Evolutionary conservation across 2,113 vertebrate species (phyloP).

Genomic region (Stomatorhinus ivindoensis): DNA sequence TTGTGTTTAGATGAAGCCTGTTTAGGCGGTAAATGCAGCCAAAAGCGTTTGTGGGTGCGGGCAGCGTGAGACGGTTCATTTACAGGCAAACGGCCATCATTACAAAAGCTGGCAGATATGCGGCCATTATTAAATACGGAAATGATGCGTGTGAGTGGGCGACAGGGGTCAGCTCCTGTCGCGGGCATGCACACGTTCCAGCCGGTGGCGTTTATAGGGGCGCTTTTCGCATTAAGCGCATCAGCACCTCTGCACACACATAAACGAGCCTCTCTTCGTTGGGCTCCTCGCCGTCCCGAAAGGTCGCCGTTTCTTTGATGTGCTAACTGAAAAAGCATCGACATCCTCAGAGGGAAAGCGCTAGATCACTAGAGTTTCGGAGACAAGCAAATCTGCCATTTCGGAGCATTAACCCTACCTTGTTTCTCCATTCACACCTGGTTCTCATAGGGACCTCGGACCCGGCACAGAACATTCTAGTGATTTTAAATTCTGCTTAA

Average conservation of each 20-base stretch:
- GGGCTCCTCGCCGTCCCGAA: not conserved
- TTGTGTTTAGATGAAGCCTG: not conserved
- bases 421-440: not conserved
- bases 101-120: not conserved
- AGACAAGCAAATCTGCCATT: not conserved
- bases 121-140: not conserved
- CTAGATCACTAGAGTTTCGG: not conserved
- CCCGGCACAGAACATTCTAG: not conserved
- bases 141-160: not conserved
- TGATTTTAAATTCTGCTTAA: not conserved
- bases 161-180: constrained; percentile 36
- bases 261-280: constrained; percentile 1
- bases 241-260: constrained; percentile 9
- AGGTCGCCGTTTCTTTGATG: constrained; percentile 32
- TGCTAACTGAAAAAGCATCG: not conserved
- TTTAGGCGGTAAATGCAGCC: not conserved
- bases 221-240: constrained; percentile 38
- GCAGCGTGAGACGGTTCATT: not conserved
- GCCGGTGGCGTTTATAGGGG: constrained; percentile 39
- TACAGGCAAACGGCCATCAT: not conserved
- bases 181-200: constrained; percentile 38
- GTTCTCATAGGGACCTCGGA: not conserved
- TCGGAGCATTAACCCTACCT: not conserved
- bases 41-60: not conserved
- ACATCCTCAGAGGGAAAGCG: not conserved